phyloP scores from a whole-genome alignment of 2,797 vertebrate species.

The Natrix natrix region DNA sequence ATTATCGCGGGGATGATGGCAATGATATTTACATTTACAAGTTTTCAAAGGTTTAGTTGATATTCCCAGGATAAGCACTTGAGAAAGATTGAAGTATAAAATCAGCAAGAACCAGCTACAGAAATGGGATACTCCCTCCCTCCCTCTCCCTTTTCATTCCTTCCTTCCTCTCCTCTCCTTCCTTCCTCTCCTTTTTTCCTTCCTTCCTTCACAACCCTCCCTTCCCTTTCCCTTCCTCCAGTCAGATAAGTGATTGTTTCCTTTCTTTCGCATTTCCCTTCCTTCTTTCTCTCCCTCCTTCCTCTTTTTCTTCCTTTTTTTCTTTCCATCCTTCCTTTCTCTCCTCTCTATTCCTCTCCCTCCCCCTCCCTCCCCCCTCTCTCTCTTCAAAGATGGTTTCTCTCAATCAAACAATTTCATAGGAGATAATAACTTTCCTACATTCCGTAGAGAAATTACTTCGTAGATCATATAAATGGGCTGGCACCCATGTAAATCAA shows the following conservation, averaged over 20 bases:
- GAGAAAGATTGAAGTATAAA: slow-evolving; percentile 9
- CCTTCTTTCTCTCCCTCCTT: no score
- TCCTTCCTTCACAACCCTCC: neutral
- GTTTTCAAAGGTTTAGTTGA: neutral
- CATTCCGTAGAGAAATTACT: neutral
- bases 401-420: neutral
- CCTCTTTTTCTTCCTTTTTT: no score
- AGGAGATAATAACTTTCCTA: neutral
- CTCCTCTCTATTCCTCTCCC: no score
- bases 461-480: neutral
- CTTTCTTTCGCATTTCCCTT: no score
- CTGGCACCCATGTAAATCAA: no score
- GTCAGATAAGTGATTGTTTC: no score
- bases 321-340: no score
- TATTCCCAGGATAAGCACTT: slow-evolving; percentile 1
- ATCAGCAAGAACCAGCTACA: neutral
- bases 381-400: neutral
- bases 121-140: neutral
- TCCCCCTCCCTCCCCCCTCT: no score
- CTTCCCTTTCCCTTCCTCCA: no score
- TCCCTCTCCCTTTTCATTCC: neutral
- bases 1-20: neutral
- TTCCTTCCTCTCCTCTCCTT: neutral
- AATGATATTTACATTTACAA: neutral
- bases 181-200: neutral